Conservation (phyloP, 1,140 invertebrate species). For the Diachasmimorpha longicaudata region DNA sequence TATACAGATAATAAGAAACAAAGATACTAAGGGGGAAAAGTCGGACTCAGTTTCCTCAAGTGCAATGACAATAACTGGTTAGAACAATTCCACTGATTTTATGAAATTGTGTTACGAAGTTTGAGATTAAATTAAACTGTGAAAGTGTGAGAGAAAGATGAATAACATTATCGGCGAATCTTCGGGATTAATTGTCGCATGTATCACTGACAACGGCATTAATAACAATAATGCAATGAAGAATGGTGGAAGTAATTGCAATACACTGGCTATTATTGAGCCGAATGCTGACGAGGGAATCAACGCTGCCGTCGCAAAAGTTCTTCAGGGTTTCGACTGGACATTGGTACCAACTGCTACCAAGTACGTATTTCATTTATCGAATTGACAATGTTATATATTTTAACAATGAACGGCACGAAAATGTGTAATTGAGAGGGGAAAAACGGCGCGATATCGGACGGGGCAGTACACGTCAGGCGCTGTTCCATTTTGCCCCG, state of each 20-base stretch:
- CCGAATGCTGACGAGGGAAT: constrained; percentile 65
- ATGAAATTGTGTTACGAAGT: background rate
- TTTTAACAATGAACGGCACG: too few species aligned
- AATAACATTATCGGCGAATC: constrained; percentile 30
- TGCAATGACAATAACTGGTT: background rate
- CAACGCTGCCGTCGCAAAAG: constrained; percentile 76
- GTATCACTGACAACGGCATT: constrained; percentile 18
- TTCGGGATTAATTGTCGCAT: constrained; percentile 18
- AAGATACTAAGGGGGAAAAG: background rate
- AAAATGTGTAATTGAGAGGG: background rate
- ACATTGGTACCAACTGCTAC: constrained; percentile 79
- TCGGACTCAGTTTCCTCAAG: background rate
- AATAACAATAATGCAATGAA: constrained; percentile 37
- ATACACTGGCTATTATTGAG: constrained; percentile 15
- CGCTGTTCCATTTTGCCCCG: too few species aligned
- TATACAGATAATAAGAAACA: constrained; percentile 14
- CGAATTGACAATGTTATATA: too few species aligned
- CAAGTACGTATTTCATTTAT: constrained; percentile 68
- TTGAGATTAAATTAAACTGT: background rate
- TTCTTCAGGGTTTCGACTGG: constrained; percentile 85
- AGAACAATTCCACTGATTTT: background rate
- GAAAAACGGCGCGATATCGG: background rate
- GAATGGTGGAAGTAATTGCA: constrained; percentile 22
- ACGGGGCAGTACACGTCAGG: too few species aligned
- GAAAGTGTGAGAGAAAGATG: constrained; percentile 18